These are phyloP conservation scores for Columba janthina DNA, from an alignment of 2,113 vertebrate genomes.

Conservation along the genomic window DNA sequence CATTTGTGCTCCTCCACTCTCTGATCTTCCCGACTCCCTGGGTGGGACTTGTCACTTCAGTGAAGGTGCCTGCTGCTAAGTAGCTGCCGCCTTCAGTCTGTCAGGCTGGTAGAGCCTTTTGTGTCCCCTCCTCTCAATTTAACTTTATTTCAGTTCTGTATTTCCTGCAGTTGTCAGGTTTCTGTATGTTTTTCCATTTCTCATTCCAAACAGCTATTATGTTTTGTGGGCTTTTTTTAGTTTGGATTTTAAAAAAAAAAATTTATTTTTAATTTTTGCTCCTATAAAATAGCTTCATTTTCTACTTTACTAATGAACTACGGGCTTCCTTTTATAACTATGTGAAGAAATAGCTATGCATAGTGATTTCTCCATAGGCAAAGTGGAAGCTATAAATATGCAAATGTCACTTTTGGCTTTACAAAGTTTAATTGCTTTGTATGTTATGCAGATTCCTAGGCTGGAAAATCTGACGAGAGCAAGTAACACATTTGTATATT, in stretches of 20 bases:
- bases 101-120: neutral
- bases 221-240: fast-evolving
- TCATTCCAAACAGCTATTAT: neutral
- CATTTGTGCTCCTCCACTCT: neutral
- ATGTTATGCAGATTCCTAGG: conserved; percentile 9
- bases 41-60: neutral
- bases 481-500: neutral
- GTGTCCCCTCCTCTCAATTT: neutral
- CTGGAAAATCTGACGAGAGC: conserved; percentile 10
- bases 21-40: neutral
- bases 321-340: conserved; percentile 29
- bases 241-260: neutral
- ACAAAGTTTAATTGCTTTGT: conserved; percentile 38
- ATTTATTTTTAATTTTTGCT: neutral
- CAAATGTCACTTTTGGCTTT: conserved; percentile 40
- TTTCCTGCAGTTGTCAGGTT: neutral
- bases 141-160: neutral
- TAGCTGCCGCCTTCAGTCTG: neutral
- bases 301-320: neutral
- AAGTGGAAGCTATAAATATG: conserved; percentile 21
- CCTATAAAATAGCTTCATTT: neutral
- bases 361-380: conserved; percentile 29
- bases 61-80: neutral
- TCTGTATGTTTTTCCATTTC: neutral
- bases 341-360: neutral